These are phyloP conservation scores for Aselliscus stoliczkanus DNA, from an alignment of 2,797 vertebrate species.

Conservation along the genomic window DNA sequence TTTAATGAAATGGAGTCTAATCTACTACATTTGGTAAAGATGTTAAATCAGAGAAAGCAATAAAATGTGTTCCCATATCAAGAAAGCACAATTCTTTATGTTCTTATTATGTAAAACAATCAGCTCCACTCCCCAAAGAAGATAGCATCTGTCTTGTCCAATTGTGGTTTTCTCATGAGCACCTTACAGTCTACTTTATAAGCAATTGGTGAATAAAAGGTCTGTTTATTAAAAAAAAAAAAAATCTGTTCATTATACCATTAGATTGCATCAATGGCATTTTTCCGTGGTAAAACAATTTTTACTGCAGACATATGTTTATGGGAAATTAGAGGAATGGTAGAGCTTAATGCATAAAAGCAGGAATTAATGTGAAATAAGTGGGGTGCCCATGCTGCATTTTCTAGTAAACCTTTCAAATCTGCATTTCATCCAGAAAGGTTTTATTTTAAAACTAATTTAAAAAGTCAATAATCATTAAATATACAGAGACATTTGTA, in stretches of 20 bases:
- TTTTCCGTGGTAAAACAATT: constrained; percentile 35
- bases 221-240: constrained; percentile 42
- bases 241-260: constrained; percentile 56
- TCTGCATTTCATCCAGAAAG: constrained; percentile 55
- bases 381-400: neutral
- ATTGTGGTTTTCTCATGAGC: constrained; percentile 53
- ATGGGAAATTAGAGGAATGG: neutral
- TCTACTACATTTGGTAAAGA: constrained; percentile 47
- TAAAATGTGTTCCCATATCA: constrained; percentile 64
- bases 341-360: neutral
- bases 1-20: constrained; percentile 68
- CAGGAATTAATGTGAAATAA: neutral
- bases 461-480: constrained; percentile 73
- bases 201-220: constrained; percentile 56
- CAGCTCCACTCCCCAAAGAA: constrained; percentile 56
- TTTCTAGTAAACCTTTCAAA: constrained; percentile 36
- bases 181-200: constrained; percentile 46
- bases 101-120: constrained; percentile 63
- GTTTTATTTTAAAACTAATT: constrained; percentile 61
- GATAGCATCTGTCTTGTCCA: constrained; percentile 23
- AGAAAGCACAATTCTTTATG: constrained; percentile 58
- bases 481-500: constrained; percentile 63
- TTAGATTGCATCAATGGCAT: neutral
- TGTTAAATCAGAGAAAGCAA: constrained; percentile 61
- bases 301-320: constrained; percentile 14